phyloP scores from a whole-genome alignment of 2,113 vertebrate species.

The Dissostichus mawsoni region DNA sequence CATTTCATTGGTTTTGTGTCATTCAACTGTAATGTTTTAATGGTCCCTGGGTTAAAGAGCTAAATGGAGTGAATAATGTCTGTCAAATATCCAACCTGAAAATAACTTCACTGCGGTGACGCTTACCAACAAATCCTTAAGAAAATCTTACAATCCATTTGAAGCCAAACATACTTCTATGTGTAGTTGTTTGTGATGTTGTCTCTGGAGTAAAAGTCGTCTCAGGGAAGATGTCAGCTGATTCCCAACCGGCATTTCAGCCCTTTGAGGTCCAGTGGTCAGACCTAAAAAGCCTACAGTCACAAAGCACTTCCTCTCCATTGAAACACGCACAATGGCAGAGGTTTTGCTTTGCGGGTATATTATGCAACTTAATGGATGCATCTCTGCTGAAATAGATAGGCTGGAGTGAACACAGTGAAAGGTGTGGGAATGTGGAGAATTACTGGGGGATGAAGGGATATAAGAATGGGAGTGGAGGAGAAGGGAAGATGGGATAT shows the following conservation, averaged over 20 bases:
- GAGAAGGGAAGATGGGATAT: conserved; percentile 64
- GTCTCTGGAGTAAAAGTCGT: conserved; percentile 18
- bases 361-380: conserved; percentile 80
- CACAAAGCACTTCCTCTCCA: conserved; percentile 68
- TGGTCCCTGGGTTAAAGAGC: too few species aligned
- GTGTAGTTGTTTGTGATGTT: not conserved
- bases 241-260: conserved; percentile 21
- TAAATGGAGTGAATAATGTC: too few species aligned
- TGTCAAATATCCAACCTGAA: too few species aligned
- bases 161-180: conserved; percentile 2
- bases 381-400: conserved; percentile 61
- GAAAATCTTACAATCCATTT: not conserved
- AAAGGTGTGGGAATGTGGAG: conserved; percentile 70
- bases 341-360: conserved; percentile 65
- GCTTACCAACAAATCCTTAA: not conserved
- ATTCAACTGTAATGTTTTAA: too few species aligned
- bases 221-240: conserved; percentile 35
- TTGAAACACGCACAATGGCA: conserved; percentile 68
- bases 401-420: conserved; percentile 46
- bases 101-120: too few species aligned
- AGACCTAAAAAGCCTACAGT: conserved; percentile 59
- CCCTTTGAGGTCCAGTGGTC: conserved; percentile 47
- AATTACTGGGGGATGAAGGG: conserved; percentile 65
- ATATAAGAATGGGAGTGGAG: conserved; percentile 50
- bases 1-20: too few species aligned